A percentile compares a stretch with the other conserved stretches of the same genome.
These are phyloP conservation scores for Melanostoma scalare DNA, from an alignment of 2,888 invertebrate species.

Conservation along the genomic window DNA sequence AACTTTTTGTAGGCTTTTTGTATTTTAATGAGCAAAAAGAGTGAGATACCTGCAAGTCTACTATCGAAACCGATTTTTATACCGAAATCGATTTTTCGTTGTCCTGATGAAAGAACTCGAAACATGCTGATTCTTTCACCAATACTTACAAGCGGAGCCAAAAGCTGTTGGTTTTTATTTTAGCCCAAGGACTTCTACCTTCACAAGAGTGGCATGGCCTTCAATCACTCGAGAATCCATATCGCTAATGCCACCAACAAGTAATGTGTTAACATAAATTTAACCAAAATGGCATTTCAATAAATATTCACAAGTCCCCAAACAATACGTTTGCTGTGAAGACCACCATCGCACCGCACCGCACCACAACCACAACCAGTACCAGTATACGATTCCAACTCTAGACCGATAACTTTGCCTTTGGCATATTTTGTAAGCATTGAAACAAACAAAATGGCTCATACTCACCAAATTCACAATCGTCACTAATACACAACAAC, in stretches of 20 bases:
- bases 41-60: too few relatives aligned
- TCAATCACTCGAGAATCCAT: slow-evolving; percentile 43
- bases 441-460: slow-evolving; percentile 27
- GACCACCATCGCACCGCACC: neutral
- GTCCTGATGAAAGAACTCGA: too few relatives aligned
- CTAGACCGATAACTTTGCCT: slow-evolving; percentile 43
- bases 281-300: slow-evolving; percentile 57
- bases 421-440: slow-evolving; percentile 18
- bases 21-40: too few relatives aligned
- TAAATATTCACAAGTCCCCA: slow-evolving; percentile 57
- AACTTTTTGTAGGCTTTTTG: too few relatives aligned
- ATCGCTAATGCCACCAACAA: slow-evolving; percentile 54
- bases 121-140: too few relatives aligned
- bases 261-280: slow-evolving; percentile 64
- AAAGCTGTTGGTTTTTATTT: too few relatives aligned
- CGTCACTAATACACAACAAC: neutral
- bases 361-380: too few relatives aligned
- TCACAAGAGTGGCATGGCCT: neutral
- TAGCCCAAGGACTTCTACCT: neutral
- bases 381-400: too few relatives aligned
- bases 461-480: neutral
- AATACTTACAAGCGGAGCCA: too few relatives aligned
- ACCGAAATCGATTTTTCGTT: too few relatives aligned
- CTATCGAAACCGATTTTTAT: too few relatives aligned
- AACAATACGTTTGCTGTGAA: slow-evolving; percentile 41